These are phyloP conservation scores for Menura novaehollandiae DNA, from an alignment of 2,113 vertebrate genomes.

Conservation along the genomic window DNA sequence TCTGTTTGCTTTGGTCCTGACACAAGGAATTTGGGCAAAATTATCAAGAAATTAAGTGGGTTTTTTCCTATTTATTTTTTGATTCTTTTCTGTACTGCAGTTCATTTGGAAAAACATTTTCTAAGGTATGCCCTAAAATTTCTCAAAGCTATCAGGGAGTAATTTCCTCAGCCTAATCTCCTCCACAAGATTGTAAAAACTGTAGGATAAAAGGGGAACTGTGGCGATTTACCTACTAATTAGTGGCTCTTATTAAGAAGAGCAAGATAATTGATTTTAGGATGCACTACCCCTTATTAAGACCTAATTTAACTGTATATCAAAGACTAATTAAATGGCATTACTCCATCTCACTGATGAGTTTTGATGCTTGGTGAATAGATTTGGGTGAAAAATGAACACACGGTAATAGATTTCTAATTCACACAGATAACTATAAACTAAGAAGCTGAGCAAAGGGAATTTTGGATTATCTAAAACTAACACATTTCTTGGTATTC, in stretches of 20 bases:
- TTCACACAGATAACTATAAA: conserved; percentile 66
- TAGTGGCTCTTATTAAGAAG: conserved; percentile 83
- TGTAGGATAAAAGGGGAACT: conserved; percentile 76
- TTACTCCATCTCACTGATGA: conserved; percentile 83
- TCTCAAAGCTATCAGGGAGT: conserved; percentile 56
- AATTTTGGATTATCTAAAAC: conserved; percentile 71
- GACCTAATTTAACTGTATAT: conserved; percentile 85
- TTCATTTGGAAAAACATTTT: conserved; percentile 28
- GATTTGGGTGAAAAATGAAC: conserved; percentile 74
- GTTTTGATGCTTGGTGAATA: conserved; percentile 78
- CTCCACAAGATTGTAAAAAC: conserved; percentile 67
- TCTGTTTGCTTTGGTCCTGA: neutral
- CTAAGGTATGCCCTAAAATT: conserved; percentile 56
- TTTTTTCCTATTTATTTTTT: neutral
- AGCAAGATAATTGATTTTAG: conserved; percentile 84
- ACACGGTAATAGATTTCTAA: conserved; percentile 71
- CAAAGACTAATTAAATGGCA: conserved; percentile 85
- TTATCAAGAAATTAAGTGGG: neutral
- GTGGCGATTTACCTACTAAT: conserved; percentile 83
- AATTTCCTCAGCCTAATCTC: conserved; percentile 72
- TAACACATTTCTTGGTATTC: conserved; percentile 66
- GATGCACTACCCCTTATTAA: conserved; percentile 83
- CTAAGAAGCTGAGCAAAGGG: conserved; percentile 66
- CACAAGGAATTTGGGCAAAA: neutral
- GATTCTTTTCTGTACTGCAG: neutral